Percentiles rank a stretch among this genome's conserved stretches.
These are phyloP conservation scores for Trachemys scripta DNA, from an alignment of 2,113 vertebrate species.

Conservation along the genomic window DNA sequence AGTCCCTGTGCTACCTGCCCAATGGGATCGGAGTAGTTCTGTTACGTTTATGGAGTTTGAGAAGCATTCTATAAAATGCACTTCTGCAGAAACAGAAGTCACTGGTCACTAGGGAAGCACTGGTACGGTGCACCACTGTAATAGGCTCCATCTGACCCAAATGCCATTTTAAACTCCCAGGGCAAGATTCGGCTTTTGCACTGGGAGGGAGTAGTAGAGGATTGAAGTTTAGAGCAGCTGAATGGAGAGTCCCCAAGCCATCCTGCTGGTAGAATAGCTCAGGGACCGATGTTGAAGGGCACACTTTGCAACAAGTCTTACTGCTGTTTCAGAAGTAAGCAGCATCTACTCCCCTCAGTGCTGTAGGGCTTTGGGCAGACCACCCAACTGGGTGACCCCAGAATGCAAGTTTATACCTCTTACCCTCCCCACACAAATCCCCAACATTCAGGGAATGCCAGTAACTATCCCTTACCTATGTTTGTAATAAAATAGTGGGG, in stretches of 20 bases:
- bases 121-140: background rate
- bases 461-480: background rate
- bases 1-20: background rate
- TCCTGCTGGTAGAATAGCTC: background rate
- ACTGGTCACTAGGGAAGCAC: background rate
- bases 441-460: fast-evolving
- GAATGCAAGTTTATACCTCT: background rate
- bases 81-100: background rate
- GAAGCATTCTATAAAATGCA: background rate
- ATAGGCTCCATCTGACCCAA: background rate
- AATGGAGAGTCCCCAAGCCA: background rate
- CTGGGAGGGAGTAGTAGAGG: background rate
- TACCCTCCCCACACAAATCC: background rate
- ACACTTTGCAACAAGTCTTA: background rate
- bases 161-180: background rate
- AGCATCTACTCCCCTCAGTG: background rate
- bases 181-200: background rate
- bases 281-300: background rate
- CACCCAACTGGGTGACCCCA: background rate
- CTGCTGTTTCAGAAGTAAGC: background rate
- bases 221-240: background rate
- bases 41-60: background rate
- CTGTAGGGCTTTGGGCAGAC: background rate
- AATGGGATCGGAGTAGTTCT: background rate
- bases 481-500: background rate